phyloP scores from a whole-genome alignment of 2,888 invertebrate species.

The Microplitis manilae region DNA sequence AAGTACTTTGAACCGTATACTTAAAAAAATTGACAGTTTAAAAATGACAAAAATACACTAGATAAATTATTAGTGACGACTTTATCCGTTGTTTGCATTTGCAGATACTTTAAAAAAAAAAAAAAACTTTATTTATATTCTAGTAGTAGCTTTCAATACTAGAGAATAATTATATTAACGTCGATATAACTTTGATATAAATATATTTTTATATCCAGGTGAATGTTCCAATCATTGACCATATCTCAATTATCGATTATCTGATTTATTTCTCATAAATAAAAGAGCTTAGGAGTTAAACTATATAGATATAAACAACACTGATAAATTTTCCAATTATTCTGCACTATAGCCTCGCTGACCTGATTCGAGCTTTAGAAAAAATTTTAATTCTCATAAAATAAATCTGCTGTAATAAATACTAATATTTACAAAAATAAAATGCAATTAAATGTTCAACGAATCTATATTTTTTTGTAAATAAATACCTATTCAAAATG shows the following conservation, averaged over 20 bases:
- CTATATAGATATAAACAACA: background rate
- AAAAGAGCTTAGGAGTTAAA: background rate
- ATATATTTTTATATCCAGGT: background rate
- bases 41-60: background rate
- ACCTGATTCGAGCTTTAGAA: background rate
- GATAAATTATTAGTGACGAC: too few relatives aligned
- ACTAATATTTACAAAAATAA: background rate
- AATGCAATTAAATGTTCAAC: background rate
- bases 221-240: background rate
- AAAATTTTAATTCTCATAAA: background rate
- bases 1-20: background rate
- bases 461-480: background rate
- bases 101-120: background rate
- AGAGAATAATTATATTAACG: background rate
- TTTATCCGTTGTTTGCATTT: background rate
- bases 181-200: background rate
- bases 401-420: background rate
- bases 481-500: background rate
- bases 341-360: background rate
- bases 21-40: background rate
- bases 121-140: background rate
- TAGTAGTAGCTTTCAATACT: background rate
- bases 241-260: background rate
- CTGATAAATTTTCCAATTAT: slow-evolving; percentile 1
- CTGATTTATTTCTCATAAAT: background rate